Base-by-base conservation (phyloP, 53 echinoderm and acorn worm species). In the Temnopleurus reevesii region DNA sequence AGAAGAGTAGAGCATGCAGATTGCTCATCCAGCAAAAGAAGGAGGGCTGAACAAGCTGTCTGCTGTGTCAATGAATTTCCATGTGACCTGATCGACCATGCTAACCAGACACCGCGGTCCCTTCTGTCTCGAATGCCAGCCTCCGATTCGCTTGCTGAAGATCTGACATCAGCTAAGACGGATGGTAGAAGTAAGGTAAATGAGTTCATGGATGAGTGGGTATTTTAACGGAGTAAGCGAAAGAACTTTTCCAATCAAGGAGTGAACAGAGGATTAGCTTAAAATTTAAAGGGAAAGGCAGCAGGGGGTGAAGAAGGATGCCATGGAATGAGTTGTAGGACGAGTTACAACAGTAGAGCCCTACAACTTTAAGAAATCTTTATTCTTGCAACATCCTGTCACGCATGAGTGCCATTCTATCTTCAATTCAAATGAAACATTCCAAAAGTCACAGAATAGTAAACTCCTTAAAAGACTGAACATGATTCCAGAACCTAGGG, bases 401-500 rank as follows among this genome's bases (percentile, higher is more conserved):
- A 89, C 80, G 34, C 51, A 24, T 45, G 91, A 91, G 35, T 77
- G 85, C 60, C 88, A 87, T 12, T 76, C 88, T 43, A 77, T 91
- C 43, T 92, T 61, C 82, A 89, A 80, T 89, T 81, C 81, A 31
- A 92, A 92, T 81, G 92, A 82, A 76, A 92, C 61, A 35, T 84
- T 92, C 84, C 89, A 82, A 43, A 92, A 92, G 66, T 84, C 59
- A 6, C 92, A 89, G 66, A 92, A 92, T 51, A 92, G 92, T 53
- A 92, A 92, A 59, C 89, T 92, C 31, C 92, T 71, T 59, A 30
- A 91, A 89, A 92, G 47, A 59, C 35, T 92, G 23, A 58, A 46
- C 1, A 89, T 81, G 92, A 59, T 89, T 27, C 89, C 89, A 92
- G 92, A 92, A 60, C 89, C 92, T 63, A 36, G 81, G 35, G 80